A percentile compares a stretch with the other conserved stretches of the same genome.
Evolutionary conservation across 2,888 invertebrate species (phyloP).

Genomic region (Muschampia plurimacula): DNA sequence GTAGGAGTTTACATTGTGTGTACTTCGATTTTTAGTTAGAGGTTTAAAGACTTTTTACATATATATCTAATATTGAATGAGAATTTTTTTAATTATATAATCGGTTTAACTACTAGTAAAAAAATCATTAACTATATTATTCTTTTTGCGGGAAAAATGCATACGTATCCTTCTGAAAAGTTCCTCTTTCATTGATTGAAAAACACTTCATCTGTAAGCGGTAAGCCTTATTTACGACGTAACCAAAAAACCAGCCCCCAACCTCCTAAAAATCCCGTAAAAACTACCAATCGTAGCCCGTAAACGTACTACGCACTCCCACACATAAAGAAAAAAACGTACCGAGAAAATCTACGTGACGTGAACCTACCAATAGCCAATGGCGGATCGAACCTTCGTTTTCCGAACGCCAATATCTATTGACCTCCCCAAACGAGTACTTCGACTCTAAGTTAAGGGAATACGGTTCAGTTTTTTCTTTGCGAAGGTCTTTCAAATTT

Average conservation of each 20-base stretch:
- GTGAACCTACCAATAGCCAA: constrained; percentile 73
- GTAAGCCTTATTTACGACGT: neutral
- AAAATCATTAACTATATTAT: too few relatives aligned
- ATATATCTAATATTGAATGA: too few relatives aligned
- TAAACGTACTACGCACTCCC: constrained; percentile 27
- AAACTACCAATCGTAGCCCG: constrained; percentile 49
- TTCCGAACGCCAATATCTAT: constrained; percentile 47
- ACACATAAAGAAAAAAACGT: constrained; percentile 61
- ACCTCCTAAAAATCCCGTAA: constrained; percentile 21
- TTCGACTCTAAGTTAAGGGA: constrained; percentile 41
- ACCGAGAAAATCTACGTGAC: constrained; percentile 80
- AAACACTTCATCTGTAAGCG: constrained; percentile 1
- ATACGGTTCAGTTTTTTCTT: constrained; percentile 39
- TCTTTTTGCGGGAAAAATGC: too few relatives aligned
- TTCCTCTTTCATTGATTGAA: neutral
- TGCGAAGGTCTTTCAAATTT: constrained; percentile 51
- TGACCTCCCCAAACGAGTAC: constrained; percentile 26
- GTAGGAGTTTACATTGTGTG: too few relatives aligned
- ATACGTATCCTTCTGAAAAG: neutral
- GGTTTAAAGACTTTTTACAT: too few relatives aligned
- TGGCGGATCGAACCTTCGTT: constrained; percentile 77
- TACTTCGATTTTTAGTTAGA: too few relatives aligned
- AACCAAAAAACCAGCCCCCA: constrained; percentile 19
- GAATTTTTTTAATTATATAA: too few relatives aligned
- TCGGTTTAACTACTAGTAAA: too few relatives aligned